Evolutionary conservation across 2,113 vertebrate genomes (phyloP), one percentile per base, ranked within the genome.

Genomic region (Ahaetulla prasina): DNA sequence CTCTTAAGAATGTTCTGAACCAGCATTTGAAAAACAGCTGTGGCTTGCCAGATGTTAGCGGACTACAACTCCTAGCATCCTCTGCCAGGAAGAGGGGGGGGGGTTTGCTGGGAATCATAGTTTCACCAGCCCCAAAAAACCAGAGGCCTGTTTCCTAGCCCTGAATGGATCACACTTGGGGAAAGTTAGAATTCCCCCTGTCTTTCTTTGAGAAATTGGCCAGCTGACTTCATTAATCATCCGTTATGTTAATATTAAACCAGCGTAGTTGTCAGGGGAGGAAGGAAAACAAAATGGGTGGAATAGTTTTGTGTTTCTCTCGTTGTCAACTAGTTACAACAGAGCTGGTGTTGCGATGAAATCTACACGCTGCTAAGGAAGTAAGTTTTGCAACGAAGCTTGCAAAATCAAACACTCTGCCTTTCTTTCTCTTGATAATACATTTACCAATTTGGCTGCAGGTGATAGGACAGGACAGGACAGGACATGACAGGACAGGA

Each of bases 241-340:
- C 35, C 9, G 35, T 80, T 43, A 8, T 1, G 2, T 43, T 22
- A 3, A 80, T 20, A 8, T 43, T 80, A 22, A 43, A 8, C 35
- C 22, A 80, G 18, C 18, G 1, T 3, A 39, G 35, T 80, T 43
- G 16, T 8, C 7, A 80, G 68, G 4, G 30, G 12, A 8, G 16
- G 68, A 2, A 0, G 6, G 0, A 16, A 35, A 35, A 16, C 1
- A 20, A 6, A 8, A 18, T 0, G 8, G 8, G 22, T 39, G 74
- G 14, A 80, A 80, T 49, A 1, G 22, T n/a, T 25, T 89, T n/a
- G 30, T 89, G 8, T 53, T 45, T 22, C 20, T n/a, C 25, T 39
- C 8, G 0, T 22, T 47, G 43, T 27, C 23, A 47, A 2, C 35
- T 9, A 80, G 35, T 80, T 39, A 39, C 35, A 80, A 80, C n/a